phyloP scores from a whole-genome alignment of 2,797 vertebrate species.

The Phaenicophaeus curvirostris region DNA sequence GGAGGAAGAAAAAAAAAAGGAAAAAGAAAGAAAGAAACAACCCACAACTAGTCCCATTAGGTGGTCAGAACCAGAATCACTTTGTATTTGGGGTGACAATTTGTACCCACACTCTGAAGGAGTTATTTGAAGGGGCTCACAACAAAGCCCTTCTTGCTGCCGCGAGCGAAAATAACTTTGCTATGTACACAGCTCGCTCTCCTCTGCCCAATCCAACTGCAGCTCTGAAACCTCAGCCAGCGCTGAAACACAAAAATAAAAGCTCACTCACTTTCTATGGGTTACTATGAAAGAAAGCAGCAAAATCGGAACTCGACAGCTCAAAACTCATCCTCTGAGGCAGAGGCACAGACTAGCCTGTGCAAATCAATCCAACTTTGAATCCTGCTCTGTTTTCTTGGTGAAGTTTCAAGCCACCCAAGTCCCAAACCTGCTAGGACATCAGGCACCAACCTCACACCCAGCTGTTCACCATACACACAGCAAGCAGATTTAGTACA shows the following conservation, averaged over 20 bases:
- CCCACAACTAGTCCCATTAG: conserved; percentile 38
- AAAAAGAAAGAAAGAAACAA: neutral
- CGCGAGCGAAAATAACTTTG: conserved; percentile 42
- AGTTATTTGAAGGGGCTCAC: conserved; percentile 47
- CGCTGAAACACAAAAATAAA: neutral
- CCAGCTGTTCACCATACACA: neutral
- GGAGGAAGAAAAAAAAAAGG: neutral
- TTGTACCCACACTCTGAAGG: neutral
- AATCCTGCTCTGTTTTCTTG: neutral
- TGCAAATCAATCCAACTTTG: neutral
- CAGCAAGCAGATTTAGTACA: neutral
- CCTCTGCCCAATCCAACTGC: conserved; percentile 23
- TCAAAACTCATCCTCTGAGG: neutral
- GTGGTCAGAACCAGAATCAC: conserved; percentile 35
- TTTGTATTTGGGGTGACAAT: conserved; percentile 47
- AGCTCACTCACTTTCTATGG: neutral
- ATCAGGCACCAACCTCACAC: neutral
- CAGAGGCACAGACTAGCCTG: neutral
- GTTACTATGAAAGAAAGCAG: neutral
- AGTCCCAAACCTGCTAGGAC: neutral
- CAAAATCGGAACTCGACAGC: conserved; percentile 4
- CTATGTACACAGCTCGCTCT: neutral
- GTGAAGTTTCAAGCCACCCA: neutral
- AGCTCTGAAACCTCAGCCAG: neutral
- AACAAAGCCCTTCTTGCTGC: conserved; percentile 11